Conservation (phyloP, 2,113 vertebrate genomes). For the Cinclus mexicanus region DNA sequence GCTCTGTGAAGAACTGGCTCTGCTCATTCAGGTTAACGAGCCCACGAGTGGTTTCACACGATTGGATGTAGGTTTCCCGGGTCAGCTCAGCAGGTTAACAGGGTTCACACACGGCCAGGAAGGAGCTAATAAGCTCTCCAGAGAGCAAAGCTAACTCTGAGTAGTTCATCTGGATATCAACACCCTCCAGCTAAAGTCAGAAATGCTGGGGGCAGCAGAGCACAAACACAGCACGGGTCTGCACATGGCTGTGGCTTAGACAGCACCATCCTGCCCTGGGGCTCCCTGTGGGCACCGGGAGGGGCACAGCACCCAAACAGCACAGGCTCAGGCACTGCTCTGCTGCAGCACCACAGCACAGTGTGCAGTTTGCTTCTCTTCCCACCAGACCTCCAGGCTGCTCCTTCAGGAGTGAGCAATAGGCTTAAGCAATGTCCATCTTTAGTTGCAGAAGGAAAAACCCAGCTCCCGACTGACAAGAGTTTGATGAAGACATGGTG, state of each 20-base stretch:
- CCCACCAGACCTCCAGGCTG: background rate
- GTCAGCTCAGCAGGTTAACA: background rate
- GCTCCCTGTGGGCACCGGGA: accelerated
- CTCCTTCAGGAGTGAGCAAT: background rate
- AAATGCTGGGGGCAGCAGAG: background rate
- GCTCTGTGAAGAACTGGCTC: background rate
- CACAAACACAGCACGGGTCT: background rate
- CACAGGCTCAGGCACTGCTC: background rate
- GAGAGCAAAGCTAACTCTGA: background rate
- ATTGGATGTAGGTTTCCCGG: background rate
- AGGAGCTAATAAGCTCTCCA: constrained; percentile 20
- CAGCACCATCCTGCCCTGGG: background rate
- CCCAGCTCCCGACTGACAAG: background rate
- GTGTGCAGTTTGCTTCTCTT: background rate
- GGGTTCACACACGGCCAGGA: background rate
- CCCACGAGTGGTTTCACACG: background rate
- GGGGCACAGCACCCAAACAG: background rate
- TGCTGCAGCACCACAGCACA: background rate
- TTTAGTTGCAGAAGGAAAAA: background rate
- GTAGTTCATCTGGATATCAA: background rate
- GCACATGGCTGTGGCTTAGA: background rate
- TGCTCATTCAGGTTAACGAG: background rate
- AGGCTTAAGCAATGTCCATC: background rate
- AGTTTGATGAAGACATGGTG: background rate
- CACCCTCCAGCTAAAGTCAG: background rate